Evolutionary conservation across 2,797 vertebrate species (phyloP).

Genomic region (Anguilla anguilla): DNA sequence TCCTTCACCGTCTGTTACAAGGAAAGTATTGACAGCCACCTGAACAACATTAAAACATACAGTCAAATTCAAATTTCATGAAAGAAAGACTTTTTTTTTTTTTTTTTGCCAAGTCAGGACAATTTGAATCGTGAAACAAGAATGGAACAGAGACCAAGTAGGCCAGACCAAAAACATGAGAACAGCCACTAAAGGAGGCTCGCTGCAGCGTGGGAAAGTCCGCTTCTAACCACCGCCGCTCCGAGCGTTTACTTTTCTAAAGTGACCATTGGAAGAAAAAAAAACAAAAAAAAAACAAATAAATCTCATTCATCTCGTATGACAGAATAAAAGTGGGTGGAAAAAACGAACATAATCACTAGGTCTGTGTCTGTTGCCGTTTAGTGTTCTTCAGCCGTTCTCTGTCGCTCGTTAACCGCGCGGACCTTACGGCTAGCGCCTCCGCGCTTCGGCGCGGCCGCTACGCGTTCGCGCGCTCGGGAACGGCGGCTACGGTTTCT

Average conservation of each 20-base stretch:
- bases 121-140: slow-evolving; percentile 5
- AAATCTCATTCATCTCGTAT: slow-evolving; percentile 17
- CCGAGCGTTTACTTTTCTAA: slow-evolving; percentile 6
- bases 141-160: neutral
- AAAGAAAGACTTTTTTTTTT: neutral
- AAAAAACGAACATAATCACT: slow-evolving; percentile 24
- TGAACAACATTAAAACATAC: neutral
- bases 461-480: neutral
- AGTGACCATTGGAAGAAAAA: slow-evolving; percentile 14
- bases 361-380: slow-evolving; percentile 1
- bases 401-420: neutral
- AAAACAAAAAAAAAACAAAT: neutral
- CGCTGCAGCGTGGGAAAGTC: slow-evolving; percentile 3
- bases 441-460: neutral
- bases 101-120: slow-evolving; percentile 4
- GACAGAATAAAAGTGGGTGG: slow-evolving; percentile 5
- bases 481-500: neutral
- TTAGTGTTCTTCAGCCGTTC: neutral
- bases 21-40: neutral
- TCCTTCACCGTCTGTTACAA: neutral
- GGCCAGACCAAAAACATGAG: neutral
- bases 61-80: neutral
- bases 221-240: neutral
- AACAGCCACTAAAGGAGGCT: too few relatives aligned
- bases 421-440: neutral